Percentiles rank a stretch among this genome's conserved stretches.
Evolutionary conservation across 2,888 invertebrate species (phyloP).

Genomic region (Drosophila barbarae): DNA sequence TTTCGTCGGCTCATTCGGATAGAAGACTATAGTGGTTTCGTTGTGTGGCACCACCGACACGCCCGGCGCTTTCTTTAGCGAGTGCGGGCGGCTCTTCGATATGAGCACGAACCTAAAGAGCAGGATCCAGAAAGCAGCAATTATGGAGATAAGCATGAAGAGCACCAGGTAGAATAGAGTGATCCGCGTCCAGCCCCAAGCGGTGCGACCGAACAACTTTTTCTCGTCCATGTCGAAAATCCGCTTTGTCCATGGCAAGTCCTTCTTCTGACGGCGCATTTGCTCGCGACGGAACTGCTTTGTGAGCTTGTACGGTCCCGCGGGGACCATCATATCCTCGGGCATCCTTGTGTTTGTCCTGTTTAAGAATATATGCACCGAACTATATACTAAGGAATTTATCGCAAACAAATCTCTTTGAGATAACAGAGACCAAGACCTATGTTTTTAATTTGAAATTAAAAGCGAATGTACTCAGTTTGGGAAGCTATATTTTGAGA

Average conservation of each 20-base stretch:
- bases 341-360: constrained; percentile 35
- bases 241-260: constrained; percentile 58
- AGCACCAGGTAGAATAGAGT: constrained; percentile 44
- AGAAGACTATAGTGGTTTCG: background rate
- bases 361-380: background rate
- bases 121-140: constrained; percentile 1
- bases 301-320: constrained; percentile 48
- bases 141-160: constrained; percentile 5
- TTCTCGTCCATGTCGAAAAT: constrained; percentile 51
- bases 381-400: background rate
- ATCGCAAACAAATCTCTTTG: too few relatives aligned
- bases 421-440: background rate
- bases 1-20: background rate
- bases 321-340: constrained; percentile 29
- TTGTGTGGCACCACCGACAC: constrained; percentile 40
- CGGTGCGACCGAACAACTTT: constrained; percentile 42
- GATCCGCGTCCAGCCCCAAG: constrained; percentile 50
- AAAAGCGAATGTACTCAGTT: background rate
- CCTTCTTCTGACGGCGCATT: constrained; percentile 20
- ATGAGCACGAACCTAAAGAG: constrained; percentile 23
- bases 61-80: constrained; percentile 48
- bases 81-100: constrained; percentile 11
- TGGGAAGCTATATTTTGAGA: background rate
- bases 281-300: constrained; percentile 56
- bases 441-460: background rate